Base-by-base conservation (phyloP, 2,797 vertebrate species). In the Mastacembelus armatus region DNA sequence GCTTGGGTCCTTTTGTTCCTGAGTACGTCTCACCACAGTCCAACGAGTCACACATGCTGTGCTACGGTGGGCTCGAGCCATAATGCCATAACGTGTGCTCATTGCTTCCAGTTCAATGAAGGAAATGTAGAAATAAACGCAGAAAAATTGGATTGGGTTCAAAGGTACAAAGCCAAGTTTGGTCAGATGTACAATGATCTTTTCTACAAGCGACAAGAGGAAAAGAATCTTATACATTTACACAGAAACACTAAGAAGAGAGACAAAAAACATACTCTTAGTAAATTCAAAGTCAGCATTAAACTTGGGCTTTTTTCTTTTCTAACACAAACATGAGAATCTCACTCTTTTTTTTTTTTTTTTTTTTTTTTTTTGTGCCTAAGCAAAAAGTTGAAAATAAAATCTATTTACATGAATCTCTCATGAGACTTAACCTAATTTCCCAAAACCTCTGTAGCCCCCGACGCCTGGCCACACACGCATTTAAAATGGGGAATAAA, bases 401-500 rank as follows among this genome's bases (percentile, higher is more conserved):
- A 72, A 66, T 9, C 40, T 89, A 89, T 88, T 82, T 83, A 89
- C 86, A 91, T 18, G 51, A 75, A 71, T 75, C 64, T 49, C 58
- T 8, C 2, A n/a, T 36, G 61, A 74, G 29, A 26, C 36, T 65
- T 2, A 5, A 50, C 73, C 58, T 51, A 21, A 74, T 78, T 78
- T 75, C 64, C 68, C 16, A 5, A 56, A 81, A 50, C 43, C 48
- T 49, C 40, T n/a, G 27, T 10, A 45, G 39, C 27, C 50, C 45
- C n/a, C 24, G 74, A 70, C 24, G 40, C 10, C 24, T 36, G 1
- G 1, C 50, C 24, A 18, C 36, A 45, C 16, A 32, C 4, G 33
- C 8, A 6, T 58, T 57, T 32, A 24, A 48, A 62, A 33, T 27
- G 42, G 38, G 1, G 5, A 38, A n/a, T n/a, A n/a, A 4, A 60